Evolutionary conservation across 2,888 invertebrate species (phyloP), one percentile per base, ranked within the genome.

Genomic region (Serrognathus titanus): DNA sequence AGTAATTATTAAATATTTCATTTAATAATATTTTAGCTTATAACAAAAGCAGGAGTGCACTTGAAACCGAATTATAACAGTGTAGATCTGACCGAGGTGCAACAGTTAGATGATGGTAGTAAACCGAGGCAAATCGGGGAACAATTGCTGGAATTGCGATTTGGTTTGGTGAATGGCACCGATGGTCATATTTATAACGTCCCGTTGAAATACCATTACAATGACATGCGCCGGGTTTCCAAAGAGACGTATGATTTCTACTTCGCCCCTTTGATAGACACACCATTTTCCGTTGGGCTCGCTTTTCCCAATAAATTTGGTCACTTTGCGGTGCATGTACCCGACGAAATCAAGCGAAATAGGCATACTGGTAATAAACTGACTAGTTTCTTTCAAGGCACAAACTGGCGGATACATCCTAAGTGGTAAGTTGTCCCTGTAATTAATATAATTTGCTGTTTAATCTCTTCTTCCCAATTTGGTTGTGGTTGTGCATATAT

Each of bases 71-170:
- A 96, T 76, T 97, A 94, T 79, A 96, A 97, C 78, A 97, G 96
- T 75, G 90, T 98, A 37, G 98, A 98, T 78, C 83, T 99, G 57
- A 88, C 92, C 1, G 97, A 98, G 79, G 90, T 98, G 5, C 97
- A 98, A 75, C 89, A 96, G 63, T 83, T 91, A 20, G 88, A 90
- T 67, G 81, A 82, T 63, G 83, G 85, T 62, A 84, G 85, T 2
- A 83, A 80, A 0, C 85, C 89, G 0, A 82, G 93, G 53, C 83
- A 84, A 63, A 81, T 87, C 0, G 83, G 85, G 2, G 79, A 82
- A 0, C 75, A 81, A 57, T 82, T 89, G 54, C 73, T 78, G 54
- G 58, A 74, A 58, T 79, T 92, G 46, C 81, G 94, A n/a, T 75
- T 82, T 59, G 82, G 83, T 47, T 81, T 95, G 76, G 90, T 94